phyloP scores from a whole-genome alignment of 2,888 invertebrate genomes.

The Rhimphoctona megacephalus region DNA sequence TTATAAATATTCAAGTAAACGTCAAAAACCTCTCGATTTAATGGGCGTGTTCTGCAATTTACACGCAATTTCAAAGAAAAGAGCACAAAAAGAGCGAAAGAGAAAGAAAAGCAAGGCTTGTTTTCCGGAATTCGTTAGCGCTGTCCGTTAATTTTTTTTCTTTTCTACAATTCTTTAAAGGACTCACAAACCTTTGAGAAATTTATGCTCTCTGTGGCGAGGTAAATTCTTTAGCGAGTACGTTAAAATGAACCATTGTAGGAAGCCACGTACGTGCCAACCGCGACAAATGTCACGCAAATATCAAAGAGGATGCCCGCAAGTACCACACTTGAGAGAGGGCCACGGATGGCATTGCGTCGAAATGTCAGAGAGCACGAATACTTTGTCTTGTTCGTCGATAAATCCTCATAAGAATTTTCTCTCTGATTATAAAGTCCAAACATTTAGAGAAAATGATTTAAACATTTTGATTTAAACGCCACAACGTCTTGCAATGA shows the following conservation, averaged over 20 bases:
- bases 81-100: background rate
- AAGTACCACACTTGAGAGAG: conserved; percentile 3
- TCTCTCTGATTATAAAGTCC: background rate
- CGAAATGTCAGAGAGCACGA: conserved; percentile 64
- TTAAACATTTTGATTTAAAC: background rate
- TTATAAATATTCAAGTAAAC: conserved; percentile 31
- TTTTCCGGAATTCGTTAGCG: conserved; percentile 10
- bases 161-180: background rate
- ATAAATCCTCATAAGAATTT: conserved; percentile 19
- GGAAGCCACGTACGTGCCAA: conserved; percentile 57
- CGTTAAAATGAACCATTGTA: conserved; percentile 33
- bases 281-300: conserved; percentile 77
- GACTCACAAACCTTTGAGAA: background rate
- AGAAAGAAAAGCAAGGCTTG: background rate
- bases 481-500: background rate
- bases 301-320: conserved; percentile 72
- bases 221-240: background rate
- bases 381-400: conserved; percentile 6
- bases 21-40: conserved; percentile 24
- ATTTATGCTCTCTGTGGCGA: background rate
- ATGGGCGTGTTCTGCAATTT: conserved; percentile 41
- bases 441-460: background rate
- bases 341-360: conserved; percentile 40
- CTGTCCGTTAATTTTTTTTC: background rate
- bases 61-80: background rate